A percentile compares a stretch with the other conserved stretches of the same genome.
Conservation (phyloP, 2,888 invertebrate species). For the Megaustenia siamemsis region DNA sequence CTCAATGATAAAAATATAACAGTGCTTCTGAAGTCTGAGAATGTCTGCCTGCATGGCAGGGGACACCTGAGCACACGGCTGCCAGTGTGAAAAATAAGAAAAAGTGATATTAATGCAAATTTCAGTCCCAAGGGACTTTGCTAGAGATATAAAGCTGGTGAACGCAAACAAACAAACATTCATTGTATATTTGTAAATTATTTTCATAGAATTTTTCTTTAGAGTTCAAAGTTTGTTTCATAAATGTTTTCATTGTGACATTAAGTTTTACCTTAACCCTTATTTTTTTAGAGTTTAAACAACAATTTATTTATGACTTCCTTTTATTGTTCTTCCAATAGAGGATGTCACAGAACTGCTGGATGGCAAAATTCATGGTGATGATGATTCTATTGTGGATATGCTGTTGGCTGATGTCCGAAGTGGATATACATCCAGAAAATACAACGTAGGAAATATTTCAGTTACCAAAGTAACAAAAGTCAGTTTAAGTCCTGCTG, state of each 20-base stretch:
- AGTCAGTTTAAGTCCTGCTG: slow-evolving; percentile 64
- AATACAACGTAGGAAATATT: slow-evolving; percentile 70
- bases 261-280: neutral
- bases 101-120: no score
- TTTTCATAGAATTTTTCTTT: neutral
- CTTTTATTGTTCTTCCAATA: slow-evolving; percentile 33
- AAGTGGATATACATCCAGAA: slow-evolving; percentile 73
- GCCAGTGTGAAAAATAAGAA: no score
- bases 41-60: no score
- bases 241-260: neutral
- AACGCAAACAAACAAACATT: no score
- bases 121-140: no score
- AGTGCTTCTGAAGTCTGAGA: no score
- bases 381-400: slow-evolving; percentile 73
- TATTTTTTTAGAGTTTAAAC: neutral
- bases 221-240: no score
- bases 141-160: no score
- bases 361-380: slow-evolving; percentile 54
- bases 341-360: slow-evolving; percentile 57
- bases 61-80: no score
- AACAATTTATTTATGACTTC: neutral
- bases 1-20: no score
- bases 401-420: slow-evolving; percentile 76
- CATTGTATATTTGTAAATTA: neutral
- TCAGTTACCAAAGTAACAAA: slow-evolving; percentile 73